phyloP scores from a whole-genome alignment of 2,113 vertebrate species.

The Ophthalmolycus amberensis region DNA sequence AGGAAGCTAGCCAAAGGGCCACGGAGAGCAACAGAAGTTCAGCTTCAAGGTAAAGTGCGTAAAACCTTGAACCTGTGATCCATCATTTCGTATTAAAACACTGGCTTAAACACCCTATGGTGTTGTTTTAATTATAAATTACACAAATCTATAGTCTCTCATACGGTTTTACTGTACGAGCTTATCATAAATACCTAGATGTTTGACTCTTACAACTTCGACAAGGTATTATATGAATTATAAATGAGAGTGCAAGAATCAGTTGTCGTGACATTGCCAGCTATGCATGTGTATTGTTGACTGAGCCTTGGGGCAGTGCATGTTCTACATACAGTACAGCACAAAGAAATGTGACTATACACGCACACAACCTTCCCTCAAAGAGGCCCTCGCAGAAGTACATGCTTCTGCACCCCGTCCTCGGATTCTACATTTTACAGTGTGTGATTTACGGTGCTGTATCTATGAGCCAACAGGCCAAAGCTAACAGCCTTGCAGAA shows the following conservation, averaged over 20 bases:
- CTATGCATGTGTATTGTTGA: conserved; percentile 21
- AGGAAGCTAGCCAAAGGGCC: conserved; percentile 89
- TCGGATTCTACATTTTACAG: conserved; percentile 85
- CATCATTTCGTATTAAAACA: conserved; percentile 80
- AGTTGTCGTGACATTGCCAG: conserved; percentile 42
- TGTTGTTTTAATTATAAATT: conserved; percentile 46
- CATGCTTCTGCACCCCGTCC: conserved; percentile 65
- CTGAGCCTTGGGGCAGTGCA: conserved; percentile 62
- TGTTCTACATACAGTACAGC: conserved; percentile 64
- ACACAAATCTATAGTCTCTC: conserved; percentile 40
- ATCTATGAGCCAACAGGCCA: conserved; percentile 88
- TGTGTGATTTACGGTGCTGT: conserved; percentile 91
- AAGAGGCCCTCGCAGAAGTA: conserved; percentile 67
- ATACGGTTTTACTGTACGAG: conserved; percentile 54
- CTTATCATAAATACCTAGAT: conserved; percentile 84
- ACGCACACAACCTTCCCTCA: conserved; percentile 22
- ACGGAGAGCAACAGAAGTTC: conserved; percentile 88
- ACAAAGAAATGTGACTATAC: conserved; percentile 44
- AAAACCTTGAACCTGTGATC: conserved; percentile 89
- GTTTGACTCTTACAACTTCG: conserved; percentile 85
- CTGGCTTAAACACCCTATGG: conserved; percentile 26
- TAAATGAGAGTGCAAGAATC: conserved; percentile 74
- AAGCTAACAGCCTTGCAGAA: conserved; percentile 91
- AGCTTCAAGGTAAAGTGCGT: conserved; percentile 91
- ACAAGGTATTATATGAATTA: conserved; percentile 88